Base-by-base conservation (phyloP, 2,888 invertebrate genomes). In the Chrysolina haemoptera region DNA sequence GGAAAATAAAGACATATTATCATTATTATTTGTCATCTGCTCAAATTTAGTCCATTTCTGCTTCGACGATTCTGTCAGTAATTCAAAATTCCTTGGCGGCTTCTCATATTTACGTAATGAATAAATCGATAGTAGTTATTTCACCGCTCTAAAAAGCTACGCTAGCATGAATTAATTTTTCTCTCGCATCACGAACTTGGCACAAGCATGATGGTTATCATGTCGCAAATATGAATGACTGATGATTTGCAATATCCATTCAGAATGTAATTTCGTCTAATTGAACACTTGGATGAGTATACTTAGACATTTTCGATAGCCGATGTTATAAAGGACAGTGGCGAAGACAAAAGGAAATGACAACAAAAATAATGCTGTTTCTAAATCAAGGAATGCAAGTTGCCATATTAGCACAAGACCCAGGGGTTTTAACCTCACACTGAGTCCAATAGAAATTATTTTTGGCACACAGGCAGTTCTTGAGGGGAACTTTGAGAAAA, bases 141-240 rank as follows among this genome's bases (percentile, higher is more conserved):
- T 65, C 18, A 55, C 59, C 41, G 68, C 68, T 43, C 73, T 40
- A 65, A 22, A 64, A 62, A 68, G 14, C 55, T 43, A 63, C 22
- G 65, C 68, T 68, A 68, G 73, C 73, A 73, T 68, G 64, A 35
- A 73, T 68, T 73, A 46, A 55, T 72, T 35, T 53, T 73, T 65
- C 65, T 71, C 69, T 62, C 22, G 62, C 62, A 69, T 76, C 75
- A 77, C 77, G 75, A 77, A 64, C 69, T 59, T 68, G 75, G 63
- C 62, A 72, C 59, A 74, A 71, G 67, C 76, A 68, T 63, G 68
- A 74, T 67, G 66, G 22, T 53, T 59, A 73, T 71, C 68, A 68
- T 75, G 73, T 75, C 71, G 71, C 64, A 75, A 73, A 69, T 43
- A 35, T 69, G 67, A 72, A 73, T 69, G 64, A 73, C 65, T 72